A percentile compares a stretch with the other conserved stretches of the same genome.
phyloP scores from a whole-genome alignment of 1,140 invertebrate genomes.

The Hyles euphorbiae region DNA sequence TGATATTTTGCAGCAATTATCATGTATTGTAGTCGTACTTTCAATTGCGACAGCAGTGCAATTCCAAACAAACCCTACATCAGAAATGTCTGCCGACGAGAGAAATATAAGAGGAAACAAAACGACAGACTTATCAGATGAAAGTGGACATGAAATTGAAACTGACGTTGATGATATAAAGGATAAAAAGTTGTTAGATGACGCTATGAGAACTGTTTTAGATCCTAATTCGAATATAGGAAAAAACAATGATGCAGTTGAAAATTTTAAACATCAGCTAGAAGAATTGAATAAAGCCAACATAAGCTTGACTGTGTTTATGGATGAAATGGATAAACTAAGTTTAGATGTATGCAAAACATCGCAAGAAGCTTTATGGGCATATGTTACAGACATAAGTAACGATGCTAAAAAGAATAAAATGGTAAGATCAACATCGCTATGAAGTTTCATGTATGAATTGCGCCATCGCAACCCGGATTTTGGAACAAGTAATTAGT shows the following conservation, averaged over 20 bases:
- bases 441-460: slow-evolving; percentile 3
- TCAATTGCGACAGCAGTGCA: slow-evolving; percentile 34
- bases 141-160: slow-evolving; percentile 58
- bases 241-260: slow-evolving; percentile 40
- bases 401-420: slow-evolving; percentile 59
- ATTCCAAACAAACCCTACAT: slow-evolving; percentile 47
- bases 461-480: not conserved
- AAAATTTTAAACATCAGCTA: slow-evolving; percentile 51
- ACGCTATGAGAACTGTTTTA: slow-evolving; percentile 56
- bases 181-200: slow-evolving; percentile 59
- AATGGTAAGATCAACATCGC: slow-evolving; percentile 45
- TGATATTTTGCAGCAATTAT: slow-evolving; percentile 3
- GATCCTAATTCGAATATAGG: slow-evolving; percentile 48
- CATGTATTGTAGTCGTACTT: slow-evolving; percentile 14
- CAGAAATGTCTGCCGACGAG: slow-evolving; percentile 65
- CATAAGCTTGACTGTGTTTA: slow-evolving; percentile 49
- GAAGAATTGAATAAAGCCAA: slow-evolving; percentile 54
- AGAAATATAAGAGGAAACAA: slow-evolving; percentile 45
- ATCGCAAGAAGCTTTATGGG: slow-evolving; percentile 60
- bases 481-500: slow-evolving; percentile 3
- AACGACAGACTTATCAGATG: slow-evolving; percentile 50
- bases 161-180: slow-evolving; percentile 46
- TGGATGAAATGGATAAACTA: slow-evolving; percentile 63
- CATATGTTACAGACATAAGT: slow-evolving; percentile 58
- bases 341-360: slow-evolving; percentile 65